Evolutionary conservation across 2,113 vertebrate species (phyloP).

Genomic region (Marmota flaviventris): DNA sequence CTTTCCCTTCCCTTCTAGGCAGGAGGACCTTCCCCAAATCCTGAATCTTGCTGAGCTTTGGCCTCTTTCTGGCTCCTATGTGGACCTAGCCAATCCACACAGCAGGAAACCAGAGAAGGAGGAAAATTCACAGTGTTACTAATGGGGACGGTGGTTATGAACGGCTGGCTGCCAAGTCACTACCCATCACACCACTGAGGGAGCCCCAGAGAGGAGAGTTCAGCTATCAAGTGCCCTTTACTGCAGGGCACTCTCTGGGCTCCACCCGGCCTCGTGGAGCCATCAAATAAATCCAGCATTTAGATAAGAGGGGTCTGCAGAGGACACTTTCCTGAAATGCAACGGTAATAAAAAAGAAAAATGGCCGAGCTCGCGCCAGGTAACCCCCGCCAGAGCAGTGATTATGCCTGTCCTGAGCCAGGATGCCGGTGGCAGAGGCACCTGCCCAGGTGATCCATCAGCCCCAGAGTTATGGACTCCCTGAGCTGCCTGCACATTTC

Average conservation of each 20-base stretch:
- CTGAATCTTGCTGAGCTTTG: neutral
- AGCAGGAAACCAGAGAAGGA: neutral
- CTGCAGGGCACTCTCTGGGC: neutral
- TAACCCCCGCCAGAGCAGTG: neutral
- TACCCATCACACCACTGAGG: neutral
- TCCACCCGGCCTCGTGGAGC: neutral
- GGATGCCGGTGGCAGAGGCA: neutral
- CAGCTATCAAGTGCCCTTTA: neutral
- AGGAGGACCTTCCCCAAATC: neutral
- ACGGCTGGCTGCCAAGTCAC: neutral
- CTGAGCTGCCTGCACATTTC: neutral
- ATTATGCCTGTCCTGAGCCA: slow-evolving; percentile 52
- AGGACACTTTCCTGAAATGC: slow-evolving; percentile 58
- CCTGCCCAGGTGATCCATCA: slow-evolving; percentile 66
- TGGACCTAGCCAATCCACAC: neutral
- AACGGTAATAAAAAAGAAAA: slow-evolving; percentile 68
- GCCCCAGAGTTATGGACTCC: slow-evolving; percentile 27
- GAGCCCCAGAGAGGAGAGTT: fast-evolving
- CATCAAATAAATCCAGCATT: slow-evolving; percentile 68
- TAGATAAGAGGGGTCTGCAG: slow-evolving; percentile 63
- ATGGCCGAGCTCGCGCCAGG: slow-evolving; percentile 23
- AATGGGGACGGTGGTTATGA: neutral
- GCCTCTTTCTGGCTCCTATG: neutral
- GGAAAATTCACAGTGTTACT: neutral
- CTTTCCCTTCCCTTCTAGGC: neutral